Percentiles rank a stretch among this genome's conserved stretches.
These are phyloP conservation scores for Malthinus flaveolus DNA, from an alignment of 2,888 invertebrate genomes.

Conservation along the genomic window DNA sequence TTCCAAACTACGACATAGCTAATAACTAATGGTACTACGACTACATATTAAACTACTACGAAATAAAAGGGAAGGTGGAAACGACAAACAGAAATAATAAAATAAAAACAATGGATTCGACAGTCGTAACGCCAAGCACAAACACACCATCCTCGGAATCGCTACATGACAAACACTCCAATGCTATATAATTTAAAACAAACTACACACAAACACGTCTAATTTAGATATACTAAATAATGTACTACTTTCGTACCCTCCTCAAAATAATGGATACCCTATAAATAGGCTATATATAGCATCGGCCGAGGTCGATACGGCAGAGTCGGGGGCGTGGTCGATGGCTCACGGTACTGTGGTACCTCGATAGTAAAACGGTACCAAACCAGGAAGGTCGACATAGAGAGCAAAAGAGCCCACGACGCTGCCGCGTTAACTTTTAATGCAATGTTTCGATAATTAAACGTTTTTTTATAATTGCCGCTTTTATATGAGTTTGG, in stretches of 20 bases:
- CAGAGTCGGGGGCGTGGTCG: conserved; percentile 37
- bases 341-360: no score
- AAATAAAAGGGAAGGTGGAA: conserved; percentile 10
- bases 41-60: conserved; percentile 13
- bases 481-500: conserved; percentile 41
- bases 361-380: background rate
- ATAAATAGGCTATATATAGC: conserved; percentile 27
- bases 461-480: conserved; percentile 38
- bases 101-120: conserved; percentile 41
- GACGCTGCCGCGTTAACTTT: conserved; percentile 42
- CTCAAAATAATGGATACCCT: conserved; percentile 45
- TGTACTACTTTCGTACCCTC: conserved; percentile 53
- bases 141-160: conserved; percentile 47
- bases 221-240: conserved; percentile 44
- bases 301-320: conserved; percentile 50
- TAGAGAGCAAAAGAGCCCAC: conserved; percentile 22
- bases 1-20: conserved; percentile 12
- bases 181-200: conserved; percentile 35
- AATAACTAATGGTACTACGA: conserved; percentile 14
- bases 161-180: conserved; percentile 42
- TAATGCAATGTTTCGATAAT: conserved; percentile 39
- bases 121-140: conserved; percentile 50
- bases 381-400: background rate
- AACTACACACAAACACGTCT: conserved; percentile 46
- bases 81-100: conserved; percentile 16